A percentile compares a stretch with the other conserved stretches of the same genome.
Conservation (phyloP, 53 echinoderm and acorn worm species). For the Luidia sarsii region DNA sequence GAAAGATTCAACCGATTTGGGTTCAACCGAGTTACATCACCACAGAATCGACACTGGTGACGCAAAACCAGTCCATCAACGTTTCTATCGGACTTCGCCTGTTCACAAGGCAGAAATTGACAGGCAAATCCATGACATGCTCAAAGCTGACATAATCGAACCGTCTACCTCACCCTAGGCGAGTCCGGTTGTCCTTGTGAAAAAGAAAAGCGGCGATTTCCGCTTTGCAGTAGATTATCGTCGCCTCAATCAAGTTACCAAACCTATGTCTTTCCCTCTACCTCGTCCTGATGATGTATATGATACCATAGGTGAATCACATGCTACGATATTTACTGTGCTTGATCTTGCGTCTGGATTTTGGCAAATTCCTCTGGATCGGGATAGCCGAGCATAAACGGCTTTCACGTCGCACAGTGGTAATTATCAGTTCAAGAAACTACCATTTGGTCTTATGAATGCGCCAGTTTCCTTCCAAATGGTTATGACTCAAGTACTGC, state of each 20-base stretch:
- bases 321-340: conserved; percentile 58
- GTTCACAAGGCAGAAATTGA: conserved; percentile 51
- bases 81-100: conserved; percentile 66
- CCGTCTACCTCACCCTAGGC: conserved; percentile 50
- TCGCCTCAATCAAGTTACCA: conserved; percentile 48
- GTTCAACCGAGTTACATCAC: conserved; percentile 29
- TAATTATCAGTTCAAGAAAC: conserved; percentile 56
- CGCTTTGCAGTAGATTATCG: conserved; percentile 62
- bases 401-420: conserved; percentile 60
- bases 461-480: conserved; percentile 32
- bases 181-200: conserved; percentile 55
- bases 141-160: conserved; percentile 52
- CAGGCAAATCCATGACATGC: conserved; percentile 52
- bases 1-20: conserved; percentile 41
- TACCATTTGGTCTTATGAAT: conserved; percentile 40
- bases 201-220: conserved; percentile 54
- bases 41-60: conserved; percentile 54
- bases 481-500: conserved; percentile 40
- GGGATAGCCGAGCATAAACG: conserved; percentile 36
- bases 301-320: conserved; percentile 61
- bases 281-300: conserved; percentile 63
- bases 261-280: conserved; percentile 64
- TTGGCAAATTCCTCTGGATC: conserved; percentile 62
- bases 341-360: conserved; percentile 65
- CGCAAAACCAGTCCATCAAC: conserved; percentile 20